Evolutionary conservation across 2,113 vertebrate species (phyloP), one percentile per base, ranked within the genome.

Genomic region (Deroptyus accipitrinus): DNA sequence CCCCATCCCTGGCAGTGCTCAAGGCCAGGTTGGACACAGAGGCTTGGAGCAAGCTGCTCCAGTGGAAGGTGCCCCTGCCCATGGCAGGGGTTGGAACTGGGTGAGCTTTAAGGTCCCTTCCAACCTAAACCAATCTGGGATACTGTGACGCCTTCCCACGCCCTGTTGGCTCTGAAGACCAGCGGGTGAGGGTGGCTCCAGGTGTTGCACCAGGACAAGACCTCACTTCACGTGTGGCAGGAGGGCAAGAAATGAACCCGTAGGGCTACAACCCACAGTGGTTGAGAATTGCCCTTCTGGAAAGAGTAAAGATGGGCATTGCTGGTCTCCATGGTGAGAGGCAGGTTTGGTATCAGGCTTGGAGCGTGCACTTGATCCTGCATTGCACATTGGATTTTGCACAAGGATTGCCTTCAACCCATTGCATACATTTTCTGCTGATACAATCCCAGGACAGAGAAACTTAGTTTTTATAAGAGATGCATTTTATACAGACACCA

Each of bases 21-120:
- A 54, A 30, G 52, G 17, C 10, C 52, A 55, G 54, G 54, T 31
- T 54, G 52, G 52, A 54, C 6, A 11, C 17, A 55, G 27, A 28
- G 28, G 28, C 52, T 23, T 22, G 55, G 20, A 59, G 33, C 57
- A 35, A n/a, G 20, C 20, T 59, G 13, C 57, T 59, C 13, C 0
- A 7, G 31, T 59, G 57, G 57, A 59, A 59, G 33, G 33, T 3
- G 57, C 15, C 33, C 57, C 33, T 59, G 57, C 57, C 57, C 1
- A 0, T 24, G 57, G 57, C 57, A 35, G 57, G 57, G 33, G 33
- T 3, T 59, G 57, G 33, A 24, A 0, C 22, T 59, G 33, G 57
- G 5, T 0, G 22, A 35, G 22, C 2, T 59, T 59, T 24, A 35
- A 15, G 13, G 8, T 35, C 22, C 33, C 33, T 59, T 59, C 31